These are phyloP conservation scores for Heliconius aoede DNA, from an alignment of 2,888 invertebrate species.

Conservation along the genomic window DNA sequence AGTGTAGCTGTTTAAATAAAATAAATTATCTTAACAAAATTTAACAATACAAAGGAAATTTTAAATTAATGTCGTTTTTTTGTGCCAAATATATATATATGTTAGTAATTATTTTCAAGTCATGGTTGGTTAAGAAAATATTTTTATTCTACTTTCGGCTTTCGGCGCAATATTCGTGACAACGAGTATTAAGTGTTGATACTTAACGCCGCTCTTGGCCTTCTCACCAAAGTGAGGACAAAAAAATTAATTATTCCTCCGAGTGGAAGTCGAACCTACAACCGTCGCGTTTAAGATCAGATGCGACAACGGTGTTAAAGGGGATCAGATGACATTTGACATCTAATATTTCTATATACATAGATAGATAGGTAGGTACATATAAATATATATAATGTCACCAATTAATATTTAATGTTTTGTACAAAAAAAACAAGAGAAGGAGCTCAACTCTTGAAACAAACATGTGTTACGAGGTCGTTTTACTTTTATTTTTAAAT, in stretches of 20 bases:
- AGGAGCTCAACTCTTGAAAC: background rate
- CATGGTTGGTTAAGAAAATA: background rate
- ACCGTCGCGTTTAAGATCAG: too few species aligned
- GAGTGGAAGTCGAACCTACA: too few species aligned
- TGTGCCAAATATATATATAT: background rate
- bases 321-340: background rate
- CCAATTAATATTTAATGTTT: background rate
- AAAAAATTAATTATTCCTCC: too few species aligned
- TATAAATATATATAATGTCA: background rate
- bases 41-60: background rate
- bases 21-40: background rate
- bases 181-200: too few species aligned
- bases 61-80: background rate
- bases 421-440: background rate
- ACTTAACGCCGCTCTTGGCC: too few species aligned
- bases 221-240: too few species aligned
- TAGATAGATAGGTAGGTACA: background rate
- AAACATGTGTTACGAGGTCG: background rate
- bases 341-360: background rate
- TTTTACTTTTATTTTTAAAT: background rate
- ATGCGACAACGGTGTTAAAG: too few species aligned
- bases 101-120: background rate
- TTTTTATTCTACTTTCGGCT: too few species aligned
- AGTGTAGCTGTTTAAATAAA: slow-evolving; percentile 1
- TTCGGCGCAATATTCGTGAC: too few species aligned